Evolutionary conservation across 2,888 invertebrate genomes (phyloP).

Genomic region (Tyria jacobaeae): DNA sequence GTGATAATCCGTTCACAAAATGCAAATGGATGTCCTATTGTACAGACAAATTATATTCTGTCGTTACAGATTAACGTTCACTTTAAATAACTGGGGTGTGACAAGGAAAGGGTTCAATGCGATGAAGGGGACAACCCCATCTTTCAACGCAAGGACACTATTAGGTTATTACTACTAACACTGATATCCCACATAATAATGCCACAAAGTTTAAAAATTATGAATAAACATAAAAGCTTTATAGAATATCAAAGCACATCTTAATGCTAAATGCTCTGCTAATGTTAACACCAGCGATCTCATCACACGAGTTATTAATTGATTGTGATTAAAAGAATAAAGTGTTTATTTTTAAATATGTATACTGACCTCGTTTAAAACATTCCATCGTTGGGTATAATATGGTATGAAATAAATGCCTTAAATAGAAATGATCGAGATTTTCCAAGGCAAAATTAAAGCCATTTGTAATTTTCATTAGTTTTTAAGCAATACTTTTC

Average conservation of each 20-base stretch:
- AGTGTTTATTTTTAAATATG: not conserved
- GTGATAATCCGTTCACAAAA: conserved; percentile 28
- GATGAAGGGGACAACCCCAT: conserved; percentile 72
- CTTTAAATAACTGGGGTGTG: conserved; percentile 73
- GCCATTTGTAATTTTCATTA: conserved; percentile 29
- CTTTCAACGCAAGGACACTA: conserved; percentile 61
- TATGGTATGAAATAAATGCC: conserved; percentile 22
- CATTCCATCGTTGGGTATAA: not conserved
- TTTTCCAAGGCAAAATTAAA: conserved; percentile 42
- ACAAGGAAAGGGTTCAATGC: conserved; percentile 76
- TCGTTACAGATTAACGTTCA: conserved; percentile 63
- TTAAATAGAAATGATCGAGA: conserved; percentile 50
- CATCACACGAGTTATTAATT: not conserved
- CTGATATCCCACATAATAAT: conserved; percentile 37
- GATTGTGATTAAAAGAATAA: not conserved
- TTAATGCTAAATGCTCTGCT: not conserved
- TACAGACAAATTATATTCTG: conserved; percentile 48
- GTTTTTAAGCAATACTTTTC: conserved; percentile 1
- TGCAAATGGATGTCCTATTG: conserved; percentile 37
- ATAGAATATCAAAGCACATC: not conserved
- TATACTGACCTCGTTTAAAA: conserved; percentile 10
- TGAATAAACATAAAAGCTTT: not conserved
- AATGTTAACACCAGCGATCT: not conserved
- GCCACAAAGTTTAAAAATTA: conserved; percentile 13
- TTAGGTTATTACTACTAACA: conserved; percentile 56